Base-by-base conservation (phyloP, 2,888 invertebrate genomes). In the Eupithecia subfuscata region DNA sequence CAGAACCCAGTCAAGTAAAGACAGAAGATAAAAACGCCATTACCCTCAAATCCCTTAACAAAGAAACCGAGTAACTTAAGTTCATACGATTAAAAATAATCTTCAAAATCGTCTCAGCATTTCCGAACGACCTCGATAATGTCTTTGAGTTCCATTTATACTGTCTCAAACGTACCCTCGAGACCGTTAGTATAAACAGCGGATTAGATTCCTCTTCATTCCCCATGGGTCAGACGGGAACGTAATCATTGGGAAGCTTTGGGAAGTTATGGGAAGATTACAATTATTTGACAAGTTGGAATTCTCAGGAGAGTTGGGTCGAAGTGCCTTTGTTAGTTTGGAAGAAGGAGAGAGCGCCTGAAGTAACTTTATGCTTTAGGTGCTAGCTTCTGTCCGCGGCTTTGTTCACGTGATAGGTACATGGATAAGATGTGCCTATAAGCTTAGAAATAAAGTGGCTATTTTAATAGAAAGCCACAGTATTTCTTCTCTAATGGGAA, bases 101-200 rank as follows among this genome's bases (percentile, higher is more conserved):
- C 56, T 70, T 60, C 70, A 22, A 70, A 70, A 70, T 37, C 16
- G 37, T 45, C 68, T 68, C 68, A 68, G 68, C 68, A 68, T 22
- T 43, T 25, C 43, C 22, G 68, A 40, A 68, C 25, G 40, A 34
- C 8, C 37, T 70, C n/a, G 16, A 37, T 48, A 69, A 56, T 68
- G 40, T 43, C 68, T 43, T 45, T 25, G 43, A 43, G 73, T 68
- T n/a, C 56, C 68, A 73, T 76, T 71, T n/a, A 52, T 70, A 63
- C 40, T 70, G 74, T 74, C 76, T 69, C 65, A 40, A 76, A 69
- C 69, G 69, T 22, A 30, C 74, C 69, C 74, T 37, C 1, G 48
- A 16, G 76, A 37, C 34, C 52, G 69, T 76, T 74, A 64, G 71
- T 65, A 76, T 74, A 76, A 74, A 71, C 65, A 74, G 76, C 9